Evolutionary conservation across 2,113 vertebrate species (phyloP).

Genomic region (Mystacornis crossleyi): DNA sequence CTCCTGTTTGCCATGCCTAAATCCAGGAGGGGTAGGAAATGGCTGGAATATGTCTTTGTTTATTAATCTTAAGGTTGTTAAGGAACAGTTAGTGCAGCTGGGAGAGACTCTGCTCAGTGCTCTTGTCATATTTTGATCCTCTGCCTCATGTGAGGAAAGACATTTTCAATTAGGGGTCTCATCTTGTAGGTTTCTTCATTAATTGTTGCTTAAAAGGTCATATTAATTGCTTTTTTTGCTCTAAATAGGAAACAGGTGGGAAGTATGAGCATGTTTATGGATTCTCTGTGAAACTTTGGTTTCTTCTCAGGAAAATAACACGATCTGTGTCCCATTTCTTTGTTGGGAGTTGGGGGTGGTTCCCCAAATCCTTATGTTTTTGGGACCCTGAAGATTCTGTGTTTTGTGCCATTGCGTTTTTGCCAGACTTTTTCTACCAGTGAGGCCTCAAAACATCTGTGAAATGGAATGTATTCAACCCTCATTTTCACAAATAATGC

Average conservation of each 20-base stretch:
- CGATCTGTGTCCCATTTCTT: not conserved
- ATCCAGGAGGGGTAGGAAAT: not conserved
- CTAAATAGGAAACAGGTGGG: conserved; percentile 46
- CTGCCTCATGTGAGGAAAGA: not conserved
- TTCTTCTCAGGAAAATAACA: not conserved
- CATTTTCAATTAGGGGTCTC: not conserved
- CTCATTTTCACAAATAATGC: not conserved
- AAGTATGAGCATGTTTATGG: not conserved
- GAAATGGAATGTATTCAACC: not conserved
- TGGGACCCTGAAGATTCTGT: not conserved
- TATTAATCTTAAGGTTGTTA: not conserved
- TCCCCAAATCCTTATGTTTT: not conserved
- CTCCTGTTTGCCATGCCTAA: not conserved
- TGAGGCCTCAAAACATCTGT: not conserved
- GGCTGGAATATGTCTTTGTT: not conserved
- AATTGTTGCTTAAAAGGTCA: not conserved
- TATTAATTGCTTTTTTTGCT: not conserved
- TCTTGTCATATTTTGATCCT: not conserved
- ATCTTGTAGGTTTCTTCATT: not conserved
- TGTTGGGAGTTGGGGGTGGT: not conserved
- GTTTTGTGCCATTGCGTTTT: not conserved
- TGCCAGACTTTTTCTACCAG: not conserved
- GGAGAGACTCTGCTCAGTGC: not conserved
- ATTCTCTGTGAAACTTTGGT: not conserved
- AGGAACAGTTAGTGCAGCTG: conserved; percentile 12